Evolutionary conservation across 2,113 vertebrate genomes (phyloP), one percentile per base, ranked within the genome.

Genomic region (Protobothrops mucrosquamatus): DNA sequence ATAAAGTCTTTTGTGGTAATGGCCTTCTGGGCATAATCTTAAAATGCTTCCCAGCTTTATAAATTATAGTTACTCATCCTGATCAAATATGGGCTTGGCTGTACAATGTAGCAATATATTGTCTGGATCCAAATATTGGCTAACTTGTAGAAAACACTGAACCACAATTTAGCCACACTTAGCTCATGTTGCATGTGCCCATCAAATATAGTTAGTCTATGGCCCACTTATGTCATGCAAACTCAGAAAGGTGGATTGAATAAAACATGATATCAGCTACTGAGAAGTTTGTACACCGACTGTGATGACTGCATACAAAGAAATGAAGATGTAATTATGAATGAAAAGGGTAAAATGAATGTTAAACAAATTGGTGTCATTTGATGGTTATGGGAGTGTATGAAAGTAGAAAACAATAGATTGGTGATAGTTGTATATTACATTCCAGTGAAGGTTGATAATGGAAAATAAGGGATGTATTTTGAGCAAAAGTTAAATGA

Each of bases 21-120:
- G 93, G 34, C 92, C 14, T 51, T 92, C 92, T 89, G 20, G 20
- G 56, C 46, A 92, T 26, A 54, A 81, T 93, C 96, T 93, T 57
- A 89, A 1, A 92, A 52, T 0, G 0, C 39, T 95, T 92, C 24
- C 14, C 23, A 15, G 5, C 51, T 88, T 26, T 0, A 0, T 59
- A 86, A 4, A 10, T 34, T 15, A 54, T 89, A 0, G 0, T 48
- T 3, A 2, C 91, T 94, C 57, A 2, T 90, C 89, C 89, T 59
- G 34, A 69, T 87, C 88, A 90, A 14, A 12, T 85, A 39, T 0
- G 0, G 89, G 94, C 69, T 85, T 95, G 92, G 94, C 54, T 14
- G 0, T 8, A 74, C 6, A n/a, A 23, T 59, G 43, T 52, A 86
- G 22, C 55, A 20, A 5, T 87, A 54, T 87, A 51, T 81, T 93